Evolutionary conservation across 2,888 invertebrate genomes (phyloP).

Genomic region (Leistus spinibarbis): DNA sequence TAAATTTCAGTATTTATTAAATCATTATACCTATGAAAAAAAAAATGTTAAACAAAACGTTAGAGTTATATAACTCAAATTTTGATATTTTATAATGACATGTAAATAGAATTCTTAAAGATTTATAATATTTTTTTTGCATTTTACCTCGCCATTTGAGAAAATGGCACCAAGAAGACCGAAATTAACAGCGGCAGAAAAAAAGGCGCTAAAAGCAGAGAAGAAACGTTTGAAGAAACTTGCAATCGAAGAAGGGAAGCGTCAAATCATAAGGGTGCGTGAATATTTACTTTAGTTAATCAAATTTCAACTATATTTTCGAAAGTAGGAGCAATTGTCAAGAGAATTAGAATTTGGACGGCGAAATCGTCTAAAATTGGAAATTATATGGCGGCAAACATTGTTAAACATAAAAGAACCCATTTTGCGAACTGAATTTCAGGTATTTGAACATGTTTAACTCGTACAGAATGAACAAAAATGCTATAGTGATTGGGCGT

Average conservation of each 20-base stretch:
- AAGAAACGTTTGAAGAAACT: conserved; percentile 13
- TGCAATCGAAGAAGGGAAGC: not conserved
- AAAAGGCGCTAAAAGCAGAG: conserved; percentile 10
- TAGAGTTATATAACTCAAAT: too few relatives aligned
- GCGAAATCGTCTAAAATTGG: conserved; percentile 1
- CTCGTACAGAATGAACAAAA: too few relatives aligned
- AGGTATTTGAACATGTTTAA: conserved; percentile 7
- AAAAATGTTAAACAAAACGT: too few relatives aligned
- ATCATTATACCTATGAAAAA: too few relatives aligned
- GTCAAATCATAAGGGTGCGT: conserved; percentile 15
- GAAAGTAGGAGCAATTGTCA: conserved; percentile 8
- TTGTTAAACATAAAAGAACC: conserved; percentile 12
- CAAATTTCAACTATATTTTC: not conserved
- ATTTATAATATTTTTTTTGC: too few relatives aligned
- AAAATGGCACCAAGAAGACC: too few relatives aligned
- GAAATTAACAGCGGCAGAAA: conserved; percentile 14
- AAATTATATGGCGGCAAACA: conserved; percentile 5
- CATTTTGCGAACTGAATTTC: not conserved
- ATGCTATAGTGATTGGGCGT: too few relatives aligned
- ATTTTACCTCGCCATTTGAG: too few relatives aligned
- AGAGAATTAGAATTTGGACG: conserved; percentile 28
- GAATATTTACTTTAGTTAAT: not conserved
- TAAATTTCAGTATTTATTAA: too few relatives aligned
- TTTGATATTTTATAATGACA: too few relatives aligned
- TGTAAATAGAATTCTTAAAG: too few relatives aligned